Conservation (phyloP, 2,888 invertebrate species). For the Spilarctia lutea region DNA sequence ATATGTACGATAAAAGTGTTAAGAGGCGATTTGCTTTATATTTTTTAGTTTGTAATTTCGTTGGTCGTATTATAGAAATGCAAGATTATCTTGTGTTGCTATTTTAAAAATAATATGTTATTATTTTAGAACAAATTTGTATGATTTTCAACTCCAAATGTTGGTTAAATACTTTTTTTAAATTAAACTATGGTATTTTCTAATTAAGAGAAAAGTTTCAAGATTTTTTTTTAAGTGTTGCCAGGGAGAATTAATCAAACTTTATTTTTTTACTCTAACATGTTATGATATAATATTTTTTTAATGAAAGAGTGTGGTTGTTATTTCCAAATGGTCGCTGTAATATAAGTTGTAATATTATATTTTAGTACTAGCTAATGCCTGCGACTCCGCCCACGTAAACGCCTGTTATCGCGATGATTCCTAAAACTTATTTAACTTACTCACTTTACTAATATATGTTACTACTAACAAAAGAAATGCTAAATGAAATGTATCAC, state of each 20-base stretch:
- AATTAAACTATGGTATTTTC: background rate
- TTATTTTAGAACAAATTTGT: constrained; percentile 46
- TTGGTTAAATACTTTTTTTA: background rate
- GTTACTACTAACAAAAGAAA: no score
- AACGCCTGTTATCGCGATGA: no score
- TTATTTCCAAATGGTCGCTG: no score
- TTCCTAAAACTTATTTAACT: no score
- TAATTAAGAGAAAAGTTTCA: background rate
- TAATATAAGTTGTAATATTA: no score
- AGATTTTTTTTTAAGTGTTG: background rate
- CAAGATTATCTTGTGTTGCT: constrained; percentile 20
- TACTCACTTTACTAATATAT: no score
- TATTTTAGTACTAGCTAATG: no score
- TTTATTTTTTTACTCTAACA: background rate
- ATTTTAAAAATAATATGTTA: constrained; percentile 31
- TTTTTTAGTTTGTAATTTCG: constrained; percentile 23
- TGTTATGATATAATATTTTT: background rate
- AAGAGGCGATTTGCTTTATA: constrained; percentile 42
- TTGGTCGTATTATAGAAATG: constrained; percentile 24
- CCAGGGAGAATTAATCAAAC: background rate
- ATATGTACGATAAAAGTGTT: constrained; percentile 27
- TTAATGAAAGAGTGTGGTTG: background rate
- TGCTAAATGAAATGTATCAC: no score
- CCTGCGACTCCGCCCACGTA: no score
- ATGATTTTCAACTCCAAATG: constrained; percentile 22